Percentiles rank a stretch among this genome's conserved stretches.
Evolutionary conservation across 1,140 invertebrate species (phyloP).

Genomic region (Zeugodacus cucurbitae): DNA sequence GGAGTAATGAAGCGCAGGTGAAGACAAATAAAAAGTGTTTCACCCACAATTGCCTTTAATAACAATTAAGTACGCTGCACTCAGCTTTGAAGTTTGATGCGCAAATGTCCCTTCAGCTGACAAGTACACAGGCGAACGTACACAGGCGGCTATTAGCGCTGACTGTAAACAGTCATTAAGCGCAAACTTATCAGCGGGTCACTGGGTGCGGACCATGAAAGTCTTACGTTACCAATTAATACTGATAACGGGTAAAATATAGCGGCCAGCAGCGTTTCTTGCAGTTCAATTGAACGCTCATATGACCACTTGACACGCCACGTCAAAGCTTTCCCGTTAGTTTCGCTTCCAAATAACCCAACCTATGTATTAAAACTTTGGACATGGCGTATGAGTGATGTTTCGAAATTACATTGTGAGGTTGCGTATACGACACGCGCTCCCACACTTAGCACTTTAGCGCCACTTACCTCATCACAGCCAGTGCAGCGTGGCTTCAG

Average conservation of each 20-base stretch:
- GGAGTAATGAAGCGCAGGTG: background rate
- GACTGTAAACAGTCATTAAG: background rate
- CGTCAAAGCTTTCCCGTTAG: background rate
- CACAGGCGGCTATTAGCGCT: background rate
- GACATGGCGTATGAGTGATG: background rate
- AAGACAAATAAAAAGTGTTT: background rate
- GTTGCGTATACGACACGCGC: background rate
- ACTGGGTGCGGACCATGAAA: background rate
- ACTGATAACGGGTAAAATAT: background rate
- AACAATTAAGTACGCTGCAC: background rate
- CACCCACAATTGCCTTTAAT: background rate
- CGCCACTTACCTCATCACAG: conserved; percentile 93
- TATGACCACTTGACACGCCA: background rate
- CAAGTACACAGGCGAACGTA: background rate
- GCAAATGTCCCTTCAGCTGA: background rate
- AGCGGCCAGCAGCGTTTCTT: background rate
- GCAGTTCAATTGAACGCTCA: background rate
- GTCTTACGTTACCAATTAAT: conserved; percentile 6
- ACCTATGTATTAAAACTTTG: background rate
- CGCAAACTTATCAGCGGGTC: background rate
- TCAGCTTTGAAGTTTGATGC: background rate
- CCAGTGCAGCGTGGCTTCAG: conserved; percentile 91
- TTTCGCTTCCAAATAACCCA: background rate
- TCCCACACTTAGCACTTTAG: background rate
- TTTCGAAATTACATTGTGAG: background rate